Evolutionary conservation across 1,140 invertebrate species (phyloP).

Genomic region (Diorhabda elongata): DNA sequence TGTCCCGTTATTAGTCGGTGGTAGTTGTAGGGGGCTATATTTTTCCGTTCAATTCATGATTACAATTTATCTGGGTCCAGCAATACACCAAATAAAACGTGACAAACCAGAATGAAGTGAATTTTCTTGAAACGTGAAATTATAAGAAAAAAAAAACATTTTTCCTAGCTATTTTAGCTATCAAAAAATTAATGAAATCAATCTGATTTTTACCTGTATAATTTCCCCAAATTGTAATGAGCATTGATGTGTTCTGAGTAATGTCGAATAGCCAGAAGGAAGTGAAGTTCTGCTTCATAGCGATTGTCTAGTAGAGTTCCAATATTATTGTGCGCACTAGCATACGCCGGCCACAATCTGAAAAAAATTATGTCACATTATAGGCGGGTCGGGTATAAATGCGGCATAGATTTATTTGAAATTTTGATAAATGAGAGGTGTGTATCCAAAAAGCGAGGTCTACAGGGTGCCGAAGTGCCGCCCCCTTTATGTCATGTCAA

Average conservation of each 20-base stretch:
- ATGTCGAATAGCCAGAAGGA: constrained; percentile 69
- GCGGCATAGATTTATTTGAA: no score
- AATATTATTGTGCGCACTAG: constrained; percentile 85
- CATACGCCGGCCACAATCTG: constrained; percentile 81
- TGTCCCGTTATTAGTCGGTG: not conserved
- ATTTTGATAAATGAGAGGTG: no score
- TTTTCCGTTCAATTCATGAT: not conserved
- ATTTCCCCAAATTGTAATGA: constrained; percentile 79
- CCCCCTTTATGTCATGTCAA: no score
- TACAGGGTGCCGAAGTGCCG: no score
- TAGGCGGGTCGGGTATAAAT: no score
- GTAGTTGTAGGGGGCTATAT: not conserved
- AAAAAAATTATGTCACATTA: constrained; percentile 25
- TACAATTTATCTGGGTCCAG: not conserved
- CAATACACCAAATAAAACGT: not conserved
- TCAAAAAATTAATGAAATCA: not conserved
- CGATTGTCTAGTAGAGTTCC: constrained; percentile 69
- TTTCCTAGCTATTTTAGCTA: not conserved
- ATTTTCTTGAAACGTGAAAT: not conserved
- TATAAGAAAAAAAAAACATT: not conserved
- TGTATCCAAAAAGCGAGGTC: no score
- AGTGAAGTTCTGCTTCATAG: constrained; percentile 70
- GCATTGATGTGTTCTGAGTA: constrained; percentile 77
- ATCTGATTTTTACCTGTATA: constrained; percentile 65
- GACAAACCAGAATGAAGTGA: not conserved